Conservation (phyloP, 30 jellyfish, hydroid and myxozoan species). For the Aurelia sp. region DNA sequence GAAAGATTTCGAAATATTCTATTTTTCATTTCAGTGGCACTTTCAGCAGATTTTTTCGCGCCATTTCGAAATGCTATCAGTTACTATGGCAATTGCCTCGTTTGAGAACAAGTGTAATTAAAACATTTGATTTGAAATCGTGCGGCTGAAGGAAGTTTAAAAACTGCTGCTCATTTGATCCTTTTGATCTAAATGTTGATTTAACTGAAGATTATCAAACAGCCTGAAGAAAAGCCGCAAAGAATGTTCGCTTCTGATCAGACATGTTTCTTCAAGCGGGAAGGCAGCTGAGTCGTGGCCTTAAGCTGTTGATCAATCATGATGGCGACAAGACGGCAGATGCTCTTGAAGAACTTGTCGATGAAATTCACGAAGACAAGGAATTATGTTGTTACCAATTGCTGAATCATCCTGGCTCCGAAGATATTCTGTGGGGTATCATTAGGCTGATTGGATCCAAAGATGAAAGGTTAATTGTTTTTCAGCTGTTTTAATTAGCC, state of each 20-base stretch:
- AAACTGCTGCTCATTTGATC: slow-evolving; percentile 55
- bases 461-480: slow-evolving; percentile 54
- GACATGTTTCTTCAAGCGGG: slow-evolving; percentile 70
- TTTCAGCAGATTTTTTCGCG: too few species aligned
- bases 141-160: neutral
- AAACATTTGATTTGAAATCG: too few species aligned
- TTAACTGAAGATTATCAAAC: neutral
- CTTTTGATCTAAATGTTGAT: slow-evolving; percentile 10
- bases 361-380: slow-evolving; percentile 54
- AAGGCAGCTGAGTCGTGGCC: slow-evolving; percentile 62
- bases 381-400: slow-evolving; percentile 86
- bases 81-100: slow-evolving; percentile 41
- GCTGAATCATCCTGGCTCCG: slow-evolving; percentile 87
- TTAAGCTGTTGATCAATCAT: slow-evolving; percentile 41
- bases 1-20: too few species aligned
- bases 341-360: slow-evolving; percentile 57
- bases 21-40: too few species aligned
- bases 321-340: slow-evolving; percentile 55
- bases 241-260: slow-evolving; percentile 14
- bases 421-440: slow-evolving; percentile 83
- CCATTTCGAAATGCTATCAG: too few species aligned
- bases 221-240: slow-evolving; percentile 7
- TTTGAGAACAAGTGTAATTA: too few species aligned
- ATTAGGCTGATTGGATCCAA: slow-evolving; percentile 58
- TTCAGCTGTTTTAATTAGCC: too few species aligned